These are phyloP conservation scores for Amaurobius ferox DNA, from an alignment of 2,888 invertebrate species.

Conservation along the genomic window DNA sequence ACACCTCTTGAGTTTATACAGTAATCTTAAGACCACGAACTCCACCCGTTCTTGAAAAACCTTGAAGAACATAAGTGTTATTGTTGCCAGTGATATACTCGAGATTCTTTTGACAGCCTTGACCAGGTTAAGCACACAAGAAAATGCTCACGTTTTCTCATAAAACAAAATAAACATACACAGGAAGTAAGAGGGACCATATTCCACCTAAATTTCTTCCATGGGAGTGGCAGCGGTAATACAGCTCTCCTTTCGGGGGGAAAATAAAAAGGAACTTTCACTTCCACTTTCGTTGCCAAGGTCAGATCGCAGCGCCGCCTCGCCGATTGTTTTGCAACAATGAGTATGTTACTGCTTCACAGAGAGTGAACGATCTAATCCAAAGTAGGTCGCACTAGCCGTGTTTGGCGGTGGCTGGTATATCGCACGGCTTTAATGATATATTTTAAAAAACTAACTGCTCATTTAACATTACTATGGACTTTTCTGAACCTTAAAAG, in stretches of 20 bases:
- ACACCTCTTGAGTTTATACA: no score
- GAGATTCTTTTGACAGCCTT: no score
- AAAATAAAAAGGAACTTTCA: constrained; percentile 35
- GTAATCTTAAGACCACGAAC: no score
- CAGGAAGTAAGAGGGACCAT: no score
- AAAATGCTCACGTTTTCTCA: background rate
- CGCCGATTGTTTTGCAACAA: constrained; percentile 57
- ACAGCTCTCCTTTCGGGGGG: background rate
- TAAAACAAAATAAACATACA: background rate
- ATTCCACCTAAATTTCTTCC: constrained; percentile 1
- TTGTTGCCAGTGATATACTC: no score
- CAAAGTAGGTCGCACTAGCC: background rate
- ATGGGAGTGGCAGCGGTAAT: background rate
- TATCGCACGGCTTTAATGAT: background rate
- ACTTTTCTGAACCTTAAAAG: background rate
- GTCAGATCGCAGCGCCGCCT: constrained; percentile 39
- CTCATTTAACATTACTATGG: constrained; percentile 7
- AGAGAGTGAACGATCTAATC: background rate
- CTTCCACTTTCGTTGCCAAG: constrained; percentile 68
- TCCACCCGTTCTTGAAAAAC: no score
- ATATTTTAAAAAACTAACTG: background rate
- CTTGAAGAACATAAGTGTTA: no score
- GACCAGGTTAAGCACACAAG: background rate
- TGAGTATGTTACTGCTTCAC: constrained; percentile 39
- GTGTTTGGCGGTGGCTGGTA: background rate